phyloP scores from a whole-genome alignment of 2,888 invertebrate species.

The Ephialtes manifestator region DNA sequence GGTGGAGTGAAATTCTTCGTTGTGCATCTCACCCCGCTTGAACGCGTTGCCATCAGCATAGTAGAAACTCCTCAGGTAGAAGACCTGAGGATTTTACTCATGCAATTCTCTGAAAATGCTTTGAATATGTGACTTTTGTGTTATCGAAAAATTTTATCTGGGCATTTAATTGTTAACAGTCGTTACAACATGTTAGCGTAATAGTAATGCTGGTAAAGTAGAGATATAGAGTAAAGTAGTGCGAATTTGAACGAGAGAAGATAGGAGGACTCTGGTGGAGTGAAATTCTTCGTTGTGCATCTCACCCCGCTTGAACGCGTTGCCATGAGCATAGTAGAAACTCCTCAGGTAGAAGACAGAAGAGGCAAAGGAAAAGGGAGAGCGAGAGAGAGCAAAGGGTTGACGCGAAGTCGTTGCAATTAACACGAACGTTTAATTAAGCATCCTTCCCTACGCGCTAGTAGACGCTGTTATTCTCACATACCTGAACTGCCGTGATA shows the following conservation, averaged over 20 bases:
- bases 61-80: no score
- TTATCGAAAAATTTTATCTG: no score
- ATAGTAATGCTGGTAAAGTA: not conserved
- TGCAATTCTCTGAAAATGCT: no score
- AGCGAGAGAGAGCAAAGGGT: slow-evolving; percentile 71
- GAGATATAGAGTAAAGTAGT: slow-evolving; percentile 23
- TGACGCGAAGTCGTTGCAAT: slow-evolving; percentile 82
- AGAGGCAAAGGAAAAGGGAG: slow-evolving; percentile 27
- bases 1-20: no score
- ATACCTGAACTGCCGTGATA: slow-evolving; percentile 80
- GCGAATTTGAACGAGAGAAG: slow-evolving; percentile 52
- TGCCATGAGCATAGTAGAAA: slow-evolving; percentile 45
- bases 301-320: slow-evolving; percentile 40
- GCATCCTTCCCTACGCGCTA: slow-evolving; percentile 77
- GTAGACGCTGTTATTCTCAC: slow-evolving; percentile 82
- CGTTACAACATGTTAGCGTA: slow-evolving; percentile 24
- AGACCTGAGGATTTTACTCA: no score
- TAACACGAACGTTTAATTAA: slow-evolving; percentile 84
- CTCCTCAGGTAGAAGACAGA: slow-evolving; percentile 65
- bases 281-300: slow-evolving; percentile 61
- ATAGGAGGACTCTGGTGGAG: slow-evolving; percentile 29
- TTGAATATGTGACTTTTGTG: no score
- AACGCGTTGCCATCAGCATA: no score
- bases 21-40: no score
- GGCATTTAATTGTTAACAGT: no score